Evolutionary conservation across 2,888 invertebrate species (phyloP).

Genomic region (Synergus itoensis): DNA sequence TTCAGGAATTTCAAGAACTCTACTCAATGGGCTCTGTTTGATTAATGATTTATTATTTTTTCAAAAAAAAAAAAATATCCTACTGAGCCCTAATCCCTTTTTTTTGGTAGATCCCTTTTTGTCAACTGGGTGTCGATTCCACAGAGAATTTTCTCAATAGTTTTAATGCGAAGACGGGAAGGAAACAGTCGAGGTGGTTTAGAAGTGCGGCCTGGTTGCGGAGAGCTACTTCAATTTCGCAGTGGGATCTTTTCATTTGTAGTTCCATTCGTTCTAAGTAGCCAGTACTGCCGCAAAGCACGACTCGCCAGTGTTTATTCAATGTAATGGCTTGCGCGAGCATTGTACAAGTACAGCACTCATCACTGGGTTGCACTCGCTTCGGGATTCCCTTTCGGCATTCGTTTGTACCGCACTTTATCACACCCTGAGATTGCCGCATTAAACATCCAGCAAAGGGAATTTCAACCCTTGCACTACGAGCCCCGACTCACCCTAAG

Average conservation of each 20-base stretch:
- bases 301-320: slow-evolving; percentile 67
- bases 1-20: too few relatives aligned
- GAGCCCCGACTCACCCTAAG: slow-evolving; percentile 25
- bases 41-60: too few relatives aligned
- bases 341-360: slow-evolving; percentile 46
- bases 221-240: slow-evolving; percentile 18
- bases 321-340: slow-evolving; percentile 68
- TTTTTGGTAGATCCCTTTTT: background rate
- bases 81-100: background rate
- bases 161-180: slow-evolving; percentile 6
- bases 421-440: slow-evolving; percentile 77
- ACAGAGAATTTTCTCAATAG: slow-evolving; percentile 32
- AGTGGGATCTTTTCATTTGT: slow-evolving; percentile 23
- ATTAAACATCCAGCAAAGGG: slow-evolving; percentile 78
- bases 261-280: slow-evolving; percentile 29
- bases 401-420: slow-evolving; percentile 74
- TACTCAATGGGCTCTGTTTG: too few relatives aligned
- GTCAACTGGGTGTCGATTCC: background rate
- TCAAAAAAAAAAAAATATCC: too few relatives aligned
- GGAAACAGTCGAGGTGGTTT: slow-evolving; percentile 14
- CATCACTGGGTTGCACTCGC: slow-evolving; percentile 55
- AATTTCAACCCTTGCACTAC: slow-evolving; percentile 66
- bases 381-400: slow-evolving; percentile 75
- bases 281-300: slow-evolving; percentile 24
- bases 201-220: background rate